A percentile compares a stretch with the other conserved stretches of the same genome.
phyloP scores from a whole-genome alignment of 2,113 vertebrate genomes.

The Trichomycterus rosablanca region DNA sequence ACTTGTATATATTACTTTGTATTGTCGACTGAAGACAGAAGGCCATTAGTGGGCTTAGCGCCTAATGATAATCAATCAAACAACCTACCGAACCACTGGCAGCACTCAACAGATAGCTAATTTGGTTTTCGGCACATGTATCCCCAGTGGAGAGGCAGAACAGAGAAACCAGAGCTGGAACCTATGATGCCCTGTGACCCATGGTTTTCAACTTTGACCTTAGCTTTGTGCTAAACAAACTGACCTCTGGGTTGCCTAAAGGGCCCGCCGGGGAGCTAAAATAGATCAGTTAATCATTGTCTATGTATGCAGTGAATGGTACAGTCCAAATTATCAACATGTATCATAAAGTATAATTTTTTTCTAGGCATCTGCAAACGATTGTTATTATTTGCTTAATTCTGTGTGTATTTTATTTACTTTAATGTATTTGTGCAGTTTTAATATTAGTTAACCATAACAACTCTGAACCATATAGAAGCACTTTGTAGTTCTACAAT shows the following conservation, averaged over 20 bases:
- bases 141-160: conserved; percentile 1
- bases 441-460: no score
- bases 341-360: no score
- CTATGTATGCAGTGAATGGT: not conserved
- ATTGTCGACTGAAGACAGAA: conserved; percentile 52
- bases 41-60: conserved; percentile 26
- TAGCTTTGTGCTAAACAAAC: conserved; percentile 15
- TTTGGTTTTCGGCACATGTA: conserved; percentile 37
- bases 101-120: conserved; percentile 56
- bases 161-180: not conserved
- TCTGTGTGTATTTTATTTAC: no score
- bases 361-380: no score
- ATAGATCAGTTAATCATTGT: conserved; percentile 40
- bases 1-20: conserved; percentile 22
- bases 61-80: conserved; percentile 52
- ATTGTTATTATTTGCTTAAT: no score
- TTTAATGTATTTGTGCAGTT: no score
- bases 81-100: conserved; percentile 18
- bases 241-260: conserved; percentile 5
- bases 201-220: conserved; percentile 11
- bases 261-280: conserved; percentile 23
- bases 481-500: no score
- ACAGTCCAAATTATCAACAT: not conserved
- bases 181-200: conserved; percentile 13
- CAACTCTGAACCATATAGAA: no score